These are phyloP conservation scores for Daboia siamensis DNA, from an alignment of 2,113 vertebrate species.

Conservation along the genomic window DNA sequence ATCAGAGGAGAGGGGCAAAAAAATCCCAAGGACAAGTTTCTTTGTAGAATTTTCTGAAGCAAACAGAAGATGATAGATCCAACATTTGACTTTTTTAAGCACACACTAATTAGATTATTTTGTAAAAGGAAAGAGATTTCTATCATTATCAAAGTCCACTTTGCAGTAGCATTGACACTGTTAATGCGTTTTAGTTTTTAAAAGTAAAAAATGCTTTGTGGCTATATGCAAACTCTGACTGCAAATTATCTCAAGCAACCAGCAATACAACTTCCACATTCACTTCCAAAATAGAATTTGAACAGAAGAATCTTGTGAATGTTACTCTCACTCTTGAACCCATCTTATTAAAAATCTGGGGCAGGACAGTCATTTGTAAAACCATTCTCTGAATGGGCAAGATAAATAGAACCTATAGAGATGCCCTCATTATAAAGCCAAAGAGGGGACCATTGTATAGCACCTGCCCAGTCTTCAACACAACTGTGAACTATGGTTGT, in stretches of 20 bases:
- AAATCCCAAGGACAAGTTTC: neutral
- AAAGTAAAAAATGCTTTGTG: neutral
- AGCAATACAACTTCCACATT: neutral
- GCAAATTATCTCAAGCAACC: neutral
- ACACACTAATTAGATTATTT: neutral
- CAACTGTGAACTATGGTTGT: neutral
- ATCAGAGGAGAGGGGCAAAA: neutral
- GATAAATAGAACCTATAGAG: neutral
- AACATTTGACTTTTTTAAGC: neutral
- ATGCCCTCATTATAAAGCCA: neutral
- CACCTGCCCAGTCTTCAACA: neutral
- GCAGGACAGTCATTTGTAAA: neutral
- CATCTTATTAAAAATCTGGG: neutral
- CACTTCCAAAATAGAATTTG: neutral
- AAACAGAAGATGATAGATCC: neutral
- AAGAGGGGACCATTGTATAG: neutral
- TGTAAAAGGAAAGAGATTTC: accelerated
- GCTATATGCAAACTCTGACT: accelerated
- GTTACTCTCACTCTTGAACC: neutral
- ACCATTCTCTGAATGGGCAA: neutral
- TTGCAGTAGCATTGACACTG: accelerated
- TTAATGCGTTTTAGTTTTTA: neutral
- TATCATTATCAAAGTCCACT: accelerated
- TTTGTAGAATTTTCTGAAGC: neutral
- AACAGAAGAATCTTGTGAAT: neutral